Evolutionary conservation across 2,888 invertebrate species (phyloP), one percentile per base, ranked within the genome.

Genomic region (Cyaniris semiargus): DNA sequence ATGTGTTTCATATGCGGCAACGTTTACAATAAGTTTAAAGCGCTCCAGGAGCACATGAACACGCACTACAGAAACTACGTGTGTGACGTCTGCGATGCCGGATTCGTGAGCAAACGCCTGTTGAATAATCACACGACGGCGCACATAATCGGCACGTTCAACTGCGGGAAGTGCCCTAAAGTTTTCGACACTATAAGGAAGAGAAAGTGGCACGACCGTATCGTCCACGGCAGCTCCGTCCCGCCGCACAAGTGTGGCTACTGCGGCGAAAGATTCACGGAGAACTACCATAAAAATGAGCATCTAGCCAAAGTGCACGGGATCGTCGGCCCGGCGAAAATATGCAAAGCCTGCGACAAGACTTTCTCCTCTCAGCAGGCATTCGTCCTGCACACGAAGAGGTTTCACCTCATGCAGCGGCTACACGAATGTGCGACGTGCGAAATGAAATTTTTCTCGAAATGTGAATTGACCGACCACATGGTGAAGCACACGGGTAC

Each of bases 381-480:
- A 7, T 81, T 86, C 77, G 81, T 82, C 2, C 78, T 82, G 6
- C 90, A 90, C 56, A 85, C 82, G 23, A 87, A 83, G 74, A 83
- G 84, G 34, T 84, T 89, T 4, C 94, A 94, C 77, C 83, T 93
- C n/a, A 85, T 87, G 84, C 85, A 87, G 76, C 83, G 86, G 15
- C 81, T 85, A n/a, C 88, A 89, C 66, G 85, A 85, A 4, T 94
- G 94, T 72, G 81, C 85, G 0, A 81, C 86, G 3, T 94, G 94
- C 60, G 90, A 89, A 1, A 92, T 88, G 81, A 83, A 83, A 0
- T 90, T 89, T 79, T 87, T 83, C 71, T 81, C 80, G 0, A 79
- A 80, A 60, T 74, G 78, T 4, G 83, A 83, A 31, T 76, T 87
- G 21, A 83, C 82, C 0, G 82, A 82, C 6, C 89, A 90, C 70